Conservation (phyloP, 2,888 invertebrate genomes). For the Allacma fusca region DNA sequence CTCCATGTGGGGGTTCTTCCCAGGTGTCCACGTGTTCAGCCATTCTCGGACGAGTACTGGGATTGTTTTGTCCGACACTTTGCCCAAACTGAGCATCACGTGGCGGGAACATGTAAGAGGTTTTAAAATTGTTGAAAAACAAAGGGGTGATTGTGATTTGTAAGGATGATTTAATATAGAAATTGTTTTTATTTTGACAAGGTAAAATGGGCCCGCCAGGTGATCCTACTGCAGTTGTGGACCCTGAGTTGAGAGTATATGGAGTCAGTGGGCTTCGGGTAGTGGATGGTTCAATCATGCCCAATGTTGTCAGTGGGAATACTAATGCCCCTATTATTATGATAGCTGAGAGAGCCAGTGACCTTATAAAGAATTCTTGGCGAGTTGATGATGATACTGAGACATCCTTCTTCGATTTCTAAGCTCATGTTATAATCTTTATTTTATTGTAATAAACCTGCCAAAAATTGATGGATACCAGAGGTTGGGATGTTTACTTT, state of each 20-base stretch:
- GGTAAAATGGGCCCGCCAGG: slow-evolving; percentile 86
- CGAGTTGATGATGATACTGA: no score
- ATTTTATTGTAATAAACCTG: no score
- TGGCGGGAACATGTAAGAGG: slow-evolving; percentile 79
- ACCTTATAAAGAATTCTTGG: slow-evolving; percentile 61
- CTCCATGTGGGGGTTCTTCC: slow-evolving; percentile 78
- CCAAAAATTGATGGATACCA: no score
- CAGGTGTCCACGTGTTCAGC: slow-evolving; percentile 74
- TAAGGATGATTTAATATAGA: no score
- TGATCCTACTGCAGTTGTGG: slow-evolving; percentile 85
- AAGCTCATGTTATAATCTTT: no score
- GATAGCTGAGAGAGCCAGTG: slow-evolving; percentile 64
- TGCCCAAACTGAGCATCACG: slow-evolving; percentile 85
- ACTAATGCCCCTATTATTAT: slow-evolving; percentile 64
- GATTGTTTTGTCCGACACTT: slow-evolving; percentile 85
- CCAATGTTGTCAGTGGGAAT: slow-evolving; percentile 61
- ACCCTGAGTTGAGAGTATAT: slow-evolving; percentile 78
- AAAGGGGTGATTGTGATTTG: no score
- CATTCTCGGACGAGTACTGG: slow-evolving; percentile 80
- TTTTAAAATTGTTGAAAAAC: no score
- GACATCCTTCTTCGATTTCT: no score
- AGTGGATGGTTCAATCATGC: slow-evolving; percentile 51
- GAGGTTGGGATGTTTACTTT: no score
- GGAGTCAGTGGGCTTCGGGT: slow-evolving; percentile 74
- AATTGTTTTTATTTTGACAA: background rate